Evolutionary conservation across 2,113 vertebrate species (phyloP).

Genomic region (Xiphias gladius): DNA sequence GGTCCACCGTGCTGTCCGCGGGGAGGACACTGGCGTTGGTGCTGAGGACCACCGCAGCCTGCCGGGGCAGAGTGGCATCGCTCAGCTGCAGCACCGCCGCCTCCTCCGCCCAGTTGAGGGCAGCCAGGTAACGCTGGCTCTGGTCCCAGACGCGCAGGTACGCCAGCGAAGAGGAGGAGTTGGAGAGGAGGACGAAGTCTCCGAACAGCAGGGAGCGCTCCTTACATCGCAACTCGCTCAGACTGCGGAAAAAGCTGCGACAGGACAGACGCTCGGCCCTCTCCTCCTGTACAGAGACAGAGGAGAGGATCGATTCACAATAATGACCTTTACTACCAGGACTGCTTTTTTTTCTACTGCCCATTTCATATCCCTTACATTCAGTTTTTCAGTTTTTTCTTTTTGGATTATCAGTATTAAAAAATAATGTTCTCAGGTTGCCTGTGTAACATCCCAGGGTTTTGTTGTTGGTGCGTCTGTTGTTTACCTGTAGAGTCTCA

Average conservation of each 20-base stretch:
- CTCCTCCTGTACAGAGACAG: slow-evolving; percentile 68
- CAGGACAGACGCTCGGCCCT: slow-evolving; percentile 23
- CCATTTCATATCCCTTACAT: too few species aligned
- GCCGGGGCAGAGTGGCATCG: slow-evolving; percentile 53
- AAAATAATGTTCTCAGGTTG: too few species aligned
- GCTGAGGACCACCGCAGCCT: slow-evolving; percentile 75
- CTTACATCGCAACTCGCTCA: slow-evolving; percentile 84
- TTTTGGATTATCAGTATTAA: too few species aligned
- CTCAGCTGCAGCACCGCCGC: neutral
- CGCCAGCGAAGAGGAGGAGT: slow-evolving; percentile 63
- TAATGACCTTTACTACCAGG: neutral
- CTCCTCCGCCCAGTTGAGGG: slow-evolving; percentile 83
- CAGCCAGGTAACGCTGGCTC: slow-evolving; percentile 84
- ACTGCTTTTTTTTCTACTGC: neutral
- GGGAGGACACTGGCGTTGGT: slow-evolving; percentile 64
- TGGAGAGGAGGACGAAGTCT: slow-evolving; percentile 72
- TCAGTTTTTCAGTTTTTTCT: too few species aligned
- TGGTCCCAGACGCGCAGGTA: slow-evolving; percentile 90
- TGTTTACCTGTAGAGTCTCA: slow-evolving; percentile 74
- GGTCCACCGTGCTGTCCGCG: slow-evolving; percentile 30
- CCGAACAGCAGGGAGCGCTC: slow-evolving; percentile 88
- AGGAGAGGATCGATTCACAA: neutral
- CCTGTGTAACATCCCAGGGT: too few species aligned
- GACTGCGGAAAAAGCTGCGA: slow-evolving; percentile 71
- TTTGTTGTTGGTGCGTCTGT: neutral